Percentiles rank a stretch among this genome's conserved stretches.
Evolutionary conservation across 2,797 vertebrate species (phyloP).

Genomic region (Channa striata): DNA sequence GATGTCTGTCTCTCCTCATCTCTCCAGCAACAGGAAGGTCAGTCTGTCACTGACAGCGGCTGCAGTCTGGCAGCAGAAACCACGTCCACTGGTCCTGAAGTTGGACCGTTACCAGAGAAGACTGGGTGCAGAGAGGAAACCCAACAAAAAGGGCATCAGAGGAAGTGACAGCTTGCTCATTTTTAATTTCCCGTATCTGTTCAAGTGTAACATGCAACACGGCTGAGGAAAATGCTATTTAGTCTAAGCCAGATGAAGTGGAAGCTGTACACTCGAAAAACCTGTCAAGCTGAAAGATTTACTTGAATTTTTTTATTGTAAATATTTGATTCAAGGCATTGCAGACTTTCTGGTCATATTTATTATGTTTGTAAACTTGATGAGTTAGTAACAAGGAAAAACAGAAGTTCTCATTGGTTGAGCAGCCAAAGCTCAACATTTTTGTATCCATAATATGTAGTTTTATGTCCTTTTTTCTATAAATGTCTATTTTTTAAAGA

Average conservation of each 20-base stretch:
- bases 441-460: slow-evolving; percentile 75
- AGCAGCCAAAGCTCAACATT: slow-evolving; percentile 63
- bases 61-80: slow-evolving; percentile 36
- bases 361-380: slow-evolving; percentile 87
- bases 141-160: slow-evolving; percentile 42
- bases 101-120: slow-evolving; percentile 21
- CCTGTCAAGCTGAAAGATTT: slow-evolving; percentile 44
- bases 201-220: slow-evolving; percentile 5
- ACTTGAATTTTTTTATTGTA: slow-evolving; percentile 81
- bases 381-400: slow-evolving; percentile 52
- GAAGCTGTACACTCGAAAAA: slow-evolving; percentile 26
- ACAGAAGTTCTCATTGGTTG: slow-evolving; percentile 57
- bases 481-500: slow-evolving; percentile 79
- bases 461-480: slow-evolving; percentile 70
- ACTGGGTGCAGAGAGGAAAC: slow-evolving; percentile 30
- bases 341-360: slow-evolving; percentile 79
- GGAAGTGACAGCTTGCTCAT: slow-evolving; percentile 52
- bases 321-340: slow-evolving; percentile 62
- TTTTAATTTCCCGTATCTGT: slow-evolving; percentile 17
- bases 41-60: slow-evolving; percentile 11
- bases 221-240: slow-evolving; percentile 19
- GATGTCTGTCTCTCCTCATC: slow-evolving; percentile 12
- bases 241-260: slow-evolving; percentile 1
- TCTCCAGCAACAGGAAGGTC: slow-evolving; percentile 31
- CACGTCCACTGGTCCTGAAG: slow-evolving; percentile 23